Evolutionary conservation across 2,797 vertebrate species (phyloP), one percentile per base, ranked within the genome.

Genomic region (Octomys mimax): DNA sequence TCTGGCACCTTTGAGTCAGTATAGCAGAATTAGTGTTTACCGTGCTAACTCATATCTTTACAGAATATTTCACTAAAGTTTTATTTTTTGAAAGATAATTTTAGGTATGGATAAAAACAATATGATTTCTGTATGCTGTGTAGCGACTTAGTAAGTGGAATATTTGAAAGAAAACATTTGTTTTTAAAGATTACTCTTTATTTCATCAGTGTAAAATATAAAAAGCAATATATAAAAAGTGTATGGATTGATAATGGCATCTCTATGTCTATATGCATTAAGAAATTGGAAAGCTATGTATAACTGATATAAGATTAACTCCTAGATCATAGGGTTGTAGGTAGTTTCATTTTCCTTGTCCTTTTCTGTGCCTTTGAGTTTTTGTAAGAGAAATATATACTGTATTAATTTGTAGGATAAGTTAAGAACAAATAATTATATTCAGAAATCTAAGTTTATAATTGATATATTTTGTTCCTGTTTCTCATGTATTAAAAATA

Each of bases 41-140:
- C 42, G 36, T 57, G 73, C 57, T 82, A 33, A 73, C 85, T 93
- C 10, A 62, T 42, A 88, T 31, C 36, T 71, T 94, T 83, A 84
- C 5, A 89, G 70, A 87, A 33, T 96, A 61, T 85, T 46, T 89
- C 86, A 61, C n/a, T 95, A 52, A 91, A 83, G 85, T 95, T 80
- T 79, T 70, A n/a, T 73, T 93, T 19, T 95, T 95, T 87, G 71
- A 90, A 92, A 96, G 57, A 33, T 93, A 36, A 62, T 88, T 94
- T 96, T 89, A 88, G n/a, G 6, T 88, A 82, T 13, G 2, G 8
- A 81, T 93, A 68, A 91, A 91, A 89, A 59, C 12, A 82, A 68
- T 59, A 62, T 91, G 77, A 73, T 90, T 87, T 91, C 59, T 90
- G 9, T 14, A 16, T 78, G 26, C 5, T 84, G 8, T 49, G 46